Base-by-base conservation (phyloP, 2,113 vertebrate genomes). In the Clarias magur region DNA sequence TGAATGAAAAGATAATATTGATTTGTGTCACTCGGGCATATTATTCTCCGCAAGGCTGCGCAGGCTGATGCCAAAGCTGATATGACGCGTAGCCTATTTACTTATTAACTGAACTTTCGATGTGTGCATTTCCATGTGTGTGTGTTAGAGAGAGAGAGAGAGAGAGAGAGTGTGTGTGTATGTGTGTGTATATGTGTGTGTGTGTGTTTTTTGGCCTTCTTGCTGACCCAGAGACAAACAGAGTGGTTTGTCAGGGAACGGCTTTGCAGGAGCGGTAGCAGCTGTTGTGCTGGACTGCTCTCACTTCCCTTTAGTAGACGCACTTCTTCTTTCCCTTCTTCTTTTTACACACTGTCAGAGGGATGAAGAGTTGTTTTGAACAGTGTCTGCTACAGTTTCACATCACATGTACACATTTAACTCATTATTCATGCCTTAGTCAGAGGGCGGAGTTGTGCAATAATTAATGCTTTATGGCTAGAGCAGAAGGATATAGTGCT, bases 311-410 rank as follows among this genome's bases (percentile, higher is more conserved):
- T 94, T 92, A 92, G 75, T 86, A 85, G 68, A 56, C 86, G 42
- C 15, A 93, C 93, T 94, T 95, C 94, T 93, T 92, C 94, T 95
- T 95, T 95, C 94, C 86, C 92, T 95, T 95, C 94, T 93, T 93
- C 93, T 93, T 95, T 93, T 91, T 88, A 87, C 75, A 88, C 86
- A 85, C 88, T 89, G 88, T 85, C 87, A 76, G 88, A 93, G 88
- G 65, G 83, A 84, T 91, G 90, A 59, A 84, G 86, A 82, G 72
- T 89, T 92, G 91, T 92, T 91, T 88, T 91, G 82, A 91, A 83
- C 89, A 89, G 48, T 59, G 11, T 11, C 81, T 30, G 17, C 11
- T 65, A n/a, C 57, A 60, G 60, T 85, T 87, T 85, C 62, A 82
- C 63, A 34, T 21, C 78, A 17, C 38, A 70, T 60, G 38, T 57